phyloP scores from a whole-genome alignment of 2,113 vertebrate genomes.

The Lamprologus speciosus region DNA sequence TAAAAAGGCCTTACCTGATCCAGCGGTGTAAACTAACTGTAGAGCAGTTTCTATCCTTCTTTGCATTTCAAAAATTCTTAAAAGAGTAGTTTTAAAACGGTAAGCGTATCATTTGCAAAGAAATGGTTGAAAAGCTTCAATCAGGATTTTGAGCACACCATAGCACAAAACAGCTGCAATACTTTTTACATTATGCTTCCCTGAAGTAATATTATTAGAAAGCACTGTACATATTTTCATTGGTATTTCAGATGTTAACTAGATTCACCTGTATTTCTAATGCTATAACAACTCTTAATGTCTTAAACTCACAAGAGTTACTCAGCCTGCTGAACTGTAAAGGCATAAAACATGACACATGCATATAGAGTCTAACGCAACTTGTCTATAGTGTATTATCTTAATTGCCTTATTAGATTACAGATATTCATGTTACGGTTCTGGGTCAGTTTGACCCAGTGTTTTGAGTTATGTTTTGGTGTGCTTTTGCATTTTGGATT shows the following conservation, averaged over 20 bases:
- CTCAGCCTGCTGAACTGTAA: background rate
- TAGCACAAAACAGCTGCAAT: background rate
- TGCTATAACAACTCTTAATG: background rate
- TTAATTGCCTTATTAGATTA: background rate
- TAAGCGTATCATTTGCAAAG: background rate
- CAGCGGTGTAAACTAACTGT: fast-evolving
- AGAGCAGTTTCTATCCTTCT: background rate
- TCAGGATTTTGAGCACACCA: background rate
- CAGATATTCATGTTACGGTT: background rate
- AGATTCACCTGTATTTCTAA: background rate
- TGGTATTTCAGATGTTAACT: background rate
- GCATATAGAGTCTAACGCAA: background rate
- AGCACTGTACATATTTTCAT: fast-evolving
- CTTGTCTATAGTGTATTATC: background rate
- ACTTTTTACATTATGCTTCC: background rate
- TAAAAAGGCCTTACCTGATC: background rate
- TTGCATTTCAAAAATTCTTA: background rate
- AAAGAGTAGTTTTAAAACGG: background rate
- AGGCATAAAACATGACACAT: background rate
- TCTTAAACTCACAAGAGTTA: background rate
- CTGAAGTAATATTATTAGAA: background rate
- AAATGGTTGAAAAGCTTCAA: background rate
- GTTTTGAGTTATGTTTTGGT: too few species aligned
- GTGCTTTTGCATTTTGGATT: too few species aligned
- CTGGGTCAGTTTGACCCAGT: too few species aligned